phyloP scores from a whole-genome alignment of 2,797 vertebrate genomes.

The Peromyscus nudipes region DNA sequence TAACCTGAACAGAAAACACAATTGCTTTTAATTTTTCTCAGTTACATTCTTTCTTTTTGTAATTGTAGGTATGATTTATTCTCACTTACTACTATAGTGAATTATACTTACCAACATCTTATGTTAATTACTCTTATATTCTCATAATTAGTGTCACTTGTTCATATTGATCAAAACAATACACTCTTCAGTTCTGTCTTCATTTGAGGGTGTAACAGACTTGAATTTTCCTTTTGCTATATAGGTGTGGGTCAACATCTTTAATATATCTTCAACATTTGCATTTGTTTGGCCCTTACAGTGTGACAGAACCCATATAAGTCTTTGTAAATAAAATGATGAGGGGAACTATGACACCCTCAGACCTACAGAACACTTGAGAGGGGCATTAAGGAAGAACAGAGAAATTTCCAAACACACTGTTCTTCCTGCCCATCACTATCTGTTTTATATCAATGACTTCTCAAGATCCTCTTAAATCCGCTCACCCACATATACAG shows the following conservation, averaged over 20 bases:
- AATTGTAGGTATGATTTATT: not conserved
- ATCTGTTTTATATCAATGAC: not conserved
- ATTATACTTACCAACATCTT: no score
- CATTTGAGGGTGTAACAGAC: no score
- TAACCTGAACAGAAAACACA: no score
- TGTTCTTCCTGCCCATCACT: no score
- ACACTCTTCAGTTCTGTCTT: not conserved
- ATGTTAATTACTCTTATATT: no score
- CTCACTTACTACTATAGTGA: not conserved
- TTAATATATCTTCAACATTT: not conserved
- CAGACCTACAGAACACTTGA: no score
- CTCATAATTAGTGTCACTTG: no score
- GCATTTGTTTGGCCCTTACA: not conserved
- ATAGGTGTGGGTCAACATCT: not conserved
- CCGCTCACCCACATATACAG: no score
- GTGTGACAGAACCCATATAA: not conserved
- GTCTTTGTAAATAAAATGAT: not conserved
- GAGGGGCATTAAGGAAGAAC: not conserved
- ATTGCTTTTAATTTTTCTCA: not conserved
- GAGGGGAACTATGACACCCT: not conserved
- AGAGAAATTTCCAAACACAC: not conserved
- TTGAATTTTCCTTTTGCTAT: no score
- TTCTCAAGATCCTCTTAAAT: not conserved
- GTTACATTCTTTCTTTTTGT: not conserved
- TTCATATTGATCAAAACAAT: no score